These are phyloP conservation scores for Peromyscus nudipes DNA, from an alignment of 2,797 vertebrate species.

Conservation along the genomic window DNA sequence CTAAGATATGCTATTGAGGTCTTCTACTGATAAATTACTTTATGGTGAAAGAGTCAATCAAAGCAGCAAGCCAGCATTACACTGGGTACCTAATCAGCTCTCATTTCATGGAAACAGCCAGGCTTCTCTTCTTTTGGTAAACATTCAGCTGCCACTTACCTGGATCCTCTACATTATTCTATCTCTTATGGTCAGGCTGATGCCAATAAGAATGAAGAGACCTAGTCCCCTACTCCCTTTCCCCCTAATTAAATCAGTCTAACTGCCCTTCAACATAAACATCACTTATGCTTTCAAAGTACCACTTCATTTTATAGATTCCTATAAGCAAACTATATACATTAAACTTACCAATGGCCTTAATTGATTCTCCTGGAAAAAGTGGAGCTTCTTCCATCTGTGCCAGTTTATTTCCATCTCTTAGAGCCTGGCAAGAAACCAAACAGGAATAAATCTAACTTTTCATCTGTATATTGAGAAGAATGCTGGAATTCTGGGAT, in stretches of 20 bases:
- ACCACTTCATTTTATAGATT: constrained; percentile 34
- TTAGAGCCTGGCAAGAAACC: constrained; percentile 90
- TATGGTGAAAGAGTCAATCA: constrained; percentile 40
- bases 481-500: constrained; percentile 75
- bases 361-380: constrained; percentile 95
- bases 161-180: neutral
- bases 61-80: neutral
- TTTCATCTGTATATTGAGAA: constrained; percentile 72
- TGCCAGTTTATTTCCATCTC: constrained; percentile 91
- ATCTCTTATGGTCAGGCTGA: neutral
- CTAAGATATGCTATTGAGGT: neutral
- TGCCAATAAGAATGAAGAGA: constrained; percentile 12
- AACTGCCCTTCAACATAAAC: neutral
- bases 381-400: constrained; percentile 95
- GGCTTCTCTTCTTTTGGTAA: neutral
- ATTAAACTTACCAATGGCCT: constrained; percentile 91
- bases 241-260: constrained; percentile 8
- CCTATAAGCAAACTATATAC: constrained; percentile 49
- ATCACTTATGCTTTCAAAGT: neutral
- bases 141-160: neutral
- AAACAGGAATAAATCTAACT: constrained; percentile 85
- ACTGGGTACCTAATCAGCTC: neutral
- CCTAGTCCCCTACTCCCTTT: neutral
- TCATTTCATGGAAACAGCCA: neutral
- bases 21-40: neutral